phyloP scores from a whole-genome alignment of 2,797 vertebrate genomes.

The Mareca penelope region DNA sequence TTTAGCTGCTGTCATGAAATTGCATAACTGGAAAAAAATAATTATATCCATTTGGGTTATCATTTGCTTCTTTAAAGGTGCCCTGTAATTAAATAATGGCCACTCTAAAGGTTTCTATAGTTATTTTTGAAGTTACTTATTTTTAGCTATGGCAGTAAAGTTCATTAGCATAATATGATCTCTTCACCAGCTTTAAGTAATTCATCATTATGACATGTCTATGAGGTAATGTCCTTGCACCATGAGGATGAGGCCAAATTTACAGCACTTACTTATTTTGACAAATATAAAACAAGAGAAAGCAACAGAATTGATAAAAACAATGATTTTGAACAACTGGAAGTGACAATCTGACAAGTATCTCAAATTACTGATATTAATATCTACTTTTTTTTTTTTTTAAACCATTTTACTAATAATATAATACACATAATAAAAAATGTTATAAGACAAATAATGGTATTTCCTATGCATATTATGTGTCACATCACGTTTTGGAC shows the following conservation, averaged over 20 bases:
- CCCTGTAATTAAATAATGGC: constrained; percentile 41
- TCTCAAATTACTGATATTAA: neutral
- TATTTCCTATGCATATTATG: neutral
- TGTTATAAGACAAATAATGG: neutral
- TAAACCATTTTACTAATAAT: neutral
- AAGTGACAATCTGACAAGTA: neutral
- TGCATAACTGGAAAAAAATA: neutral
- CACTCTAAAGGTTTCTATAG: neutral
- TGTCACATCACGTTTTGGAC: neutral
- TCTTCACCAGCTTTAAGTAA: constrained; percentile 3
- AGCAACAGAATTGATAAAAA: neutral
- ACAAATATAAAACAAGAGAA: neutral
- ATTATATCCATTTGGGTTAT: neutral
- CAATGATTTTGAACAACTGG: neutral
- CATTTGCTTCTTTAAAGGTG: neutral
- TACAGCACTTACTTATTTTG: neutral
- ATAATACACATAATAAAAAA: neutral
- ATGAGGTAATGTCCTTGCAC: neutral
- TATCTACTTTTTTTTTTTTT: neutral
- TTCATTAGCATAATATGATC: constrained; percentile 17
- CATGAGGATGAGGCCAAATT: neutral
- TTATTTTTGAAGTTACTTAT: constrained; percentile 28
- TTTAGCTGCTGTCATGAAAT: neutral
- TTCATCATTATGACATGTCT: neutral
- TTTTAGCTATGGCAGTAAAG: constrained; percentile 16